These are phyloP conservation scores for Pitangus sulphuratus DNA, from an alignment of 2,797 vertebrate species.

Conservation along the genomic window DNA sequence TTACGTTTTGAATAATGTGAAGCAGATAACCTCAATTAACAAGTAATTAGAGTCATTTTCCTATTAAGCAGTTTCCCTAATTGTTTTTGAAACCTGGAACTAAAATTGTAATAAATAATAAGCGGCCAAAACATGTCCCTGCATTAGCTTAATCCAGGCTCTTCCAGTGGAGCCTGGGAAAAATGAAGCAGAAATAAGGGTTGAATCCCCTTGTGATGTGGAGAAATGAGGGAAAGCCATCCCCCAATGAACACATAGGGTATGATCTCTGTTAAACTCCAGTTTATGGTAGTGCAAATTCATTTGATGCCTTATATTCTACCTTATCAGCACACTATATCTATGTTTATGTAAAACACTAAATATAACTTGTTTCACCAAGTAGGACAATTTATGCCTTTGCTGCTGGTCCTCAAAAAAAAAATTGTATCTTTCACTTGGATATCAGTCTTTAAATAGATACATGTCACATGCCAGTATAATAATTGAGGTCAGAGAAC, in stretches of 20 bases:
- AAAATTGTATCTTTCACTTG: not conserved
- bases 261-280: not conserved
- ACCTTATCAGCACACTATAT: not conserved
- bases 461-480: not conserved
- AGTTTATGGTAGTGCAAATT: not conserved
- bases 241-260: not conserved
- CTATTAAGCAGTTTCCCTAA: conserved; percentile 68
- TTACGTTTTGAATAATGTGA: conserved; percentile 71
- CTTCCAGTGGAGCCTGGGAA: not conserved
- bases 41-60: conserved; percentile 73
- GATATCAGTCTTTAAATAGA: not conserved
- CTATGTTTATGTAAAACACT: not conserved
- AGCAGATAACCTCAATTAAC: conserved; percentile 73
- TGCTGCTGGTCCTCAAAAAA: not conserved
- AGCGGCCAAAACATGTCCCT: conserved; percentile 45
- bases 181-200: not conserved
- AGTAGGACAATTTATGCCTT: not conserved
- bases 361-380: not conserved
- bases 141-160: conserved; percentile 9
- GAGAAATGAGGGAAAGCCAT: not conserved
- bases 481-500: not conserved
- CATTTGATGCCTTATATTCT: not conserved
- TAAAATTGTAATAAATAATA: conserved; percentile 70
- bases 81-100: conserved; percentile 75
- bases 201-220: not conserved